Evolutionary conservation across 2,888 invertebrate genomes (phyloP).

Genomic region (Crepidodera aurea): DNA sequence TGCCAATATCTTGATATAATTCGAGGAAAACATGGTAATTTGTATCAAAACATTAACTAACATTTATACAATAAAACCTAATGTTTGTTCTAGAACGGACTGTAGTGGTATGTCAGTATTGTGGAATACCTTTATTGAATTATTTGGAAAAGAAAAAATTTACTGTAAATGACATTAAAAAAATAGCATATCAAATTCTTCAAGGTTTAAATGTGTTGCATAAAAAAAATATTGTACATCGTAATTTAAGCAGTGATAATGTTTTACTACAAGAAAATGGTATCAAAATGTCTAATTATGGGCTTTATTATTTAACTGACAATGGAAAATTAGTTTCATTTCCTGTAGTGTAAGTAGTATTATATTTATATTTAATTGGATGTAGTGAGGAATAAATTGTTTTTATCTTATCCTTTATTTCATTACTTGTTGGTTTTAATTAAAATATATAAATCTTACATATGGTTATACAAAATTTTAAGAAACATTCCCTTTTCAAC

Average conservation of each 20-base stretch:
- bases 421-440: too few species aligned
- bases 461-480: too few species aligned
- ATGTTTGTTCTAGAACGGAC: constrained; percentile 72
- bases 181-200: constrained; percentile 77
- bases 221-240: constrained; percentile 75
- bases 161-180: constrained; percentile 65
- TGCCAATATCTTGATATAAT: constrained; percentile 92
- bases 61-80: not conserved
- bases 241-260: constrained; percentile 84
- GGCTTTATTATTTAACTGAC: constrained; percentile 91
- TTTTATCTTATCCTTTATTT: too few species aligned
- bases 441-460: too few species aligned
- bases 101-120: constrained; percentile 83
- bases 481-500: too few species aligned
- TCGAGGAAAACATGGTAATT: constrained; percentile 90
- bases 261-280: constrained; percentile 77
- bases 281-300: constrained; percentile 91
- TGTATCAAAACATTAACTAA: not conserved
- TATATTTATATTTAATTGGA: too few species aligned
- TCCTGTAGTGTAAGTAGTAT: constrained; percentile 76
- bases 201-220: constrained; percentile 79
- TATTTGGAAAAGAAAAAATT: constrained; percentile 62
- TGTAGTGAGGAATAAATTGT: too few species aligned
- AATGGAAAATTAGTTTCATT: constrained; percentile 87
- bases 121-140: constrained; percentile 70